Conservation (phyloP, 2,113 vertebrate genomes). For the Solea senegalensis region DNA sequence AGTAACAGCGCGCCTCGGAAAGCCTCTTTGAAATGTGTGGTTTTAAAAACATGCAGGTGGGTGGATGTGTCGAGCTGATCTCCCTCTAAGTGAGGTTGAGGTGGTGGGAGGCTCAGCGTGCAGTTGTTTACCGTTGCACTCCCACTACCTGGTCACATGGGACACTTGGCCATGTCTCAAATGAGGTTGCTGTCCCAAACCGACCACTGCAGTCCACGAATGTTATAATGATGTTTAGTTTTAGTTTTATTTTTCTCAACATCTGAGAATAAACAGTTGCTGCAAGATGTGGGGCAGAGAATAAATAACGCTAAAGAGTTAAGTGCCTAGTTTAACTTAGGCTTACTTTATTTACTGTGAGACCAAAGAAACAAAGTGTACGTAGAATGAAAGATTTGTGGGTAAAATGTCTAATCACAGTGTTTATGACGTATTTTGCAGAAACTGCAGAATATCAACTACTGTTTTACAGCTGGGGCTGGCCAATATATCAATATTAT, state of each 20-base stretch:
- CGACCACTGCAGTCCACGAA: constrained; percentile 11
- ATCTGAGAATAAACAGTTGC: too few relatives aligned
- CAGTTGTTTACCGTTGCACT: constrained; percentile 60
- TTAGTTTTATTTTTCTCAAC: not conserved
- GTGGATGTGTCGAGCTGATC: constrained; percentile 40
- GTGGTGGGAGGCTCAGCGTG: constrained; percentile 36
- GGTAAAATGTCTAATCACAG: too few relatives aligned
- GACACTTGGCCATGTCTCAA: constrained; percentile 40
- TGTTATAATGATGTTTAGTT: constrained; percentile 17
- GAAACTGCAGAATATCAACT: too few relatives aligned
- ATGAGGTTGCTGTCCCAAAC: constrained; percentile 32
- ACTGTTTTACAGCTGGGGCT: too few relatives aligned
- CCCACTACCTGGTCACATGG: constrained; percentile 53
- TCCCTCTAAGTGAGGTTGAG: constrained; percentile 36
- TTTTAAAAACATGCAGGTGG: constrained; percentile 35
- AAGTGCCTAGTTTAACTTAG: not conserved
- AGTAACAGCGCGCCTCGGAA: not conserved
- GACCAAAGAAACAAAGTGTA: not conserved
- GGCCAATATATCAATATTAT: too few relatives aligned
- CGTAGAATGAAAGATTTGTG: not conserved
- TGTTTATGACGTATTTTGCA: too few relatives aligned
- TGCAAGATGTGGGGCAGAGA: constrained; percentile 5
- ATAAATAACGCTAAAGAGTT: constrained; percentile 4
- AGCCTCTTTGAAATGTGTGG: constrained; percentile 34
- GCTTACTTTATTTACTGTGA: constrained; percentile 1